Evolutionary conservation across 1,140 invertebrate genomes (phyloP), one percentile per base, ranked within the genome.

Genomic region (Planococcus citri): DNA sequence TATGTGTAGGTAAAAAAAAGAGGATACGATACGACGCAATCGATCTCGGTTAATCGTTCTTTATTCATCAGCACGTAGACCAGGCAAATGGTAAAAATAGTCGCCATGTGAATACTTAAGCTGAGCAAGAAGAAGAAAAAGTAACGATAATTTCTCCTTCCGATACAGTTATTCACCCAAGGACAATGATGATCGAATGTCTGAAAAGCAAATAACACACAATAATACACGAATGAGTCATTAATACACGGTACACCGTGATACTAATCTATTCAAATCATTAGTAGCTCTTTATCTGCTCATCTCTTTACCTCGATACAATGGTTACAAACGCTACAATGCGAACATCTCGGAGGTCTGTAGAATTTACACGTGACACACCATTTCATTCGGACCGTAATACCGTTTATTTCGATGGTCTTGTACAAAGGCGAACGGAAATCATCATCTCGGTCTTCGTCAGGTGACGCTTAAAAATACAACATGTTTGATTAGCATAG

Each of bases 171-270:
- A 81, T 99, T 98, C 73, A 99, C 92, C 97, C 97, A 99, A 69
- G 97, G 97, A 83, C 97, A 99, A 81, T 99, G 97, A 85, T 99
- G 97, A 82, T 99, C 97, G 81, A 99, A 99, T 33, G 94, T 98
- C 92, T 98, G 83, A 88, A 73, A 78, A 77, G n/a, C n/a, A n/a
- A n/a, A n/a, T n/a, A n/a, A n/a, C n/a, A n/a, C n/a, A n/a, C n/a
- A n/a, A n/a, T n/a, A n/a, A n/a, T n/a, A n/a, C n/a, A n/a, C n/a
- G 77, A 77, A 76, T 69, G 74, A 71, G 10, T 41, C 38, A 41
- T 10, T 41, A 12, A 10, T 41, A 20, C n/a, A n/a, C n/a, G n/a
- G n/a, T n/a, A n/a, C n/a, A n/a, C n/a, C n/a, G n/a, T n/a, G n/a
- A n/a, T n/a, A n/a, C n/a, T n/a, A n/a, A n/a, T n/a, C n/a, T n/a